These are phyloP conservation scores for Ichneumoninae sp. DNA, from an alignment of 2,888 invertebrate genomes.

Conservation along the genomic window DNA sequence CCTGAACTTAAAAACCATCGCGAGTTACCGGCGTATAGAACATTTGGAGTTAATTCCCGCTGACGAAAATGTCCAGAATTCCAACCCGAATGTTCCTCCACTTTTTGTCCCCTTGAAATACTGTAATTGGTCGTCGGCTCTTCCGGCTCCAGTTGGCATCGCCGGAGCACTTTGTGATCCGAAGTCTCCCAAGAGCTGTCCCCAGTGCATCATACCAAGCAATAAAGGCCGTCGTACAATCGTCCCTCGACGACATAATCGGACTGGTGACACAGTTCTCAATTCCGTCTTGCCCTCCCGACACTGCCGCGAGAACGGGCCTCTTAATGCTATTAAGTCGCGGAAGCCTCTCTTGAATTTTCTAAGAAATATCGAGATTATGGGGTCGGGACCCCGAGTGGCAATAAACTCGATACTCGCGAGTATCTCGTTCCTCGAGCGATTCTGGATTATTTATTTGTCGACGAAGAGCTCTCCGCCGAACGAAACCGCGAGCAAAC, in stretches of 20 bases:
- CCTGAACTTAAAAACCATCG: too few species aligned
- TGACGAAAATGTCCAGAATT: neutral
- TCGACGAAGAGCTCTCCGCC: neutral
- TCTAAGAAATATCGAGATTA: constrained; percentile 15
- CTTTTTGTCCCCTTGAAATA: neutral
- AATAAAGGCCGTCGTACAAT: neutral
- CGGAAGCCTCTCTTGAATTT: constrained; percentile 10
- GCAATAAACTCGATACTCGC: constrained; percentile 14
- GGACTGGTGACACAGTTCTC: constrained; percentile 26
- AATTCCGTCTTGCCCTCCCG: neutral
- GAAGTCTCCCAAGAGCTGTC: constrained; percentile 7
- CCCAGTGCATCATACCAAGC: neutral
- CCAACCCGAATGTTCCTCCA: neutral
- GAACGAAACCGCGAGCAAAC: neutral
- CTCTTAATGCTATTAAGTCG: constrained; percentile 9
- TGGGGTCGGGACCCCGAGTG: constrained; percentile 4
- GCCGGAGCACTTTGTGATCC: constrained; percentile 25
- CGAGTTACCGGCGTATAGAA: too few species aligned
- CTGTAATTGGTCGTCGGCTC: neutral
- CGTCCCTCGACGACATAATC: constrained; percentile 8
- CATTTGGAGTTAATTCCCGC: neutral
- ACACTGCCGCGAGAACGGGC: neutral
- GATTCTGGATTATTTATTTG: constrained; percentile 37
- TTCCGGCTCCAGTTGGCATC: constrained; percentile 21
- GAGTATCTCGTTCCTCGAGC: constrained; percentile 1